Conservation (phyloP, 2,888 invertebrate genomes). For the Mechanitis mazaeus region DNA sequence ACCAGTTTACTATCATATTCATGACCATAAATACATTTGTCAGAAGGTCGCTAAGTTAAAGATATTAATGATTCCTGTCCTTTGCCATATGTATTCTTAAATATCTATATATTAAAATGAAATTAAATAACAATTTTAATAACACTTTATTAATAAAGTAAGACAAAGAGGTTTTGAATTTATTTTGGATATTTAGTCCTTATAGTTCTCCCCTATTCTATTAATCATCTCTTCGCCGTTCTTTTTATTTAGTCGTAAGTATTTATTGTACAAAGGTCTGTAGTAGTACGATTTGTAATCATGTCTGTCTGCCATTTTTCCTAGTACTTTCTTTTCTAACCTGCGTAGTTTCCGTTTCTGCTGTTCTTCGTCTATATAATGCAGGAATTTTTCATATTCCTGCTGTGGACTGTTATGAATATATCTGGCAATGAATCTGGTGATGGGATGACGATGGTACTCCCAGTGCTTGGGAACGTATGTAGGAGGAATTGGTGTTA, state of each 20-base stretch:
- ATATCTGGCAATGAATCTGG: constrained; percentile 71
- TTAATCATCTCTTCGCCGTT: constrained; percentile 76
- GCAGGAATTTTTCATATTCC: constrained; percentile 88
- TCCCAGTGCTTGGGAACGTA: constrained; percentile 93
- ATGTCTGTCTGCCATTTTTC: constrained; percentile 81
- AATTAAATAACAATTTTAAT: too few species aligned
- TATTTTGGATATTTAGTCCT: constrained; percentile 36
- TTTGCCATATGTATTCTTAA: not conserved
- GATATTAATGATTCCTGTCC: not conserved
- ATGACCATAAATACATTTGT: not conserved
- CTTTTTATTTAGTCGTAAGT: constrained; percentile 80
- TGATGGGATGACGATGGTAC: constrained; percentile 80
- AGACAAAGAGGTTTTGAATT: not conserved
- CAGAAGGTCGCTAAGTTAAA: constrained; percentile 7
- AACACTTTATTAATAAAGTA: not conserved
- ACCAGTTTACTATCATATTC: constrained; percentile 6
- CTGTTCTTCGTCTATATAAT: constrained; percentile 81
- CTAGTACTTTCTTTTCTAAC: constrained; percentile 78
- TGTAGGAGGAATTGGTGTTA: constrained; percentile 87
- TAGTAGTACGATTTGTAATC: constrained; percentile 92
- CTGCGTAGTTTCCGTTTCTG: constrained; percentile 76
- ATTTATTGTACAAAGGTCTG: constrained; percentile 81
- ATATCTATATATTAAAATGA: not conserved
- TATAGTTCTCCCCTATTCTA: constrained; percentile 63
- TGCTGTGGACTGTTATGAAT: constrained; percentile 82